A percentile compares a stretch with the other conserved stretches of the same genome.
phyloP scores from a whole-genome alignment of 2,797 vertebrate genomes.

The Danio jaintianensis region DNA sequence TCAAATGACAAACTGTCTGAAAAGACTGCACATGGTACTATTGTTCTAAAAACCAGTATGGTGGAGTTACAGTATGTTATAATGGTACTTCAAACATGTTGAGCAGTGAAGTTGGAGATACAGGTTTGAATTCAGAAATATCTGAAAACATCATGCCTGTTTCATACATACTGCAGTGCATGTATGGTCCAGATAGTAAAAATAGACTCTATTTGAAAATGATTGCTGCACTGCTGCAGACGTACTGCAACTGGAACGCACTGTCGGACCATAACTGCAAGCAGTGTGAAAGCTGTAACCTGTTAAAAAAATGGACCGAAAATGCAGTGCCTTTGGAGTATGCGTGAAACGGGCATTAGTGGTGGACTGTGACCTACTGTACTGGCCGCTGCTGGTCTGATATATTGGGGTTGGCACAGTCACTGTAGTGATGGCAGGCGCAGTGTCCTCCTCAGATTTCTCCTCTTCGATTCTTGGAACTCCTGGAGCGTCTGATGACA shows the following conservation, averaged over 20 bases:
- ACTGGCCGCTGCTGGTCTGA: conserved; percentile 99
- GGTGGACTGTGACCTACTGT: conserved; percentile 83
- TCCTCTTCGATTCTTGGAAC: conserved; percentile 98
- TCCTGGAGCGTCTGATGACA: conserved; percentile 94
- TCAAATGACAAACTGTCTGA: neutral
- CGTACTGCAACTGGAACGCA: too few relatives aligned
- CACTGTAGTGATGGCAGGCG: conserved; percentile 94
- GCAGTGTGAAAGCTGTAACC: too few relatives aligned
- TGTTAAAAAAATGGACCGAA: too few relatives aligned
- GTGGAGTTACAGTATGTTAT: neutral
- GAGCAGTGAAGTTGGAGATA: neutral
- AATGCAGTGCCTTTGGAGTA: too few relatives aligned
- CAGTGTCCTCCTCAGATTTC: conserved; percentile 95
- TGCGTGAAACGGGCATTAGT: too few relatives aligned
- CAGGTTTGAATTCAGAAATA: neutral
- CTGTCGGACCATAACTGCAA: too few relatives aligned
- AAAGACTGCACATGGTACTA: neutral
- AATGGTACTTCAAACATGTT: neutral
- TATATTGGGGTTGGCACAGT: conserved; percentile 99
- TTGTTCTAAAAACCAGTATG: neutral
- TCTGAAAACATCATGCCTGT: neutral
- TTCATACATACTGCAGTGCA: too few relatives aligned
- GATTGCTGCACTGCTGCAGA: too few relatives aligned
- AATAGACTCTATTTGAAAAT: too few relatives aligned
- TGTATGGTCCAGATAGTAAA: too few relatives aligned